Conservation (phyloP, 2,888 invertebrate genomes). For the Eupithecia subfuscata region DNA sequence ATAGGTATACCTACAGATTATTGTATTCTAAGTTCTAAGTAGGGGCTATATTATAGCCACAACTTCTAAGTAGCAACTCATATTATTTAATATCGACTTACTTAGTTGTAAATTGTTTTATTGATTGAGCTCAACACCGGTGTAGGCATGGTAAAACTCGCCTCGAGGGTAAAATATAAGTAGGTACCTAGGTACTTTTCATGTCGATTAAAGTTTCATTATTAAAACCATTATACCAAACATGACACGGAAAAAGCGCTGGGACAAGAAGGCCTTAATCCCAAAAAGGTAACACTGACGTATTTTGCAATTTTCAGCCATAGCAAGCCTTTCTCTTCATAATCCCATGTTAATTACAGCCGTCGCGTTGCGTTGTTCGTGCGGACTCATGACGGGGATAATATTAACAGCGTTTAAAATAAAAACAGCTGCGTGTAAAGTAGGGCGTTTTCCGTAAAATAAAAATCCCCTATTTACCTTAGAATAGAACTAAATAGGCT, state of each 20-base stretch:
- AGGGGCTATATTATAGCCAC: no score
- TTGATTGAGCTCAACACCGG: no score
- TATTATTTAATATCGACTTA: no score
- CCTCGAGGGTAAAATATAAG: no score
- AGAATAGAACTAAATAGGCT: neutral
- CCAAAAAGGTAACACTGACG: neutral
- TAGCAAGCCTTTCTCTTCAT: neutral
- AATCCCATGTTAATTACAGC: conserved; percentile 1
- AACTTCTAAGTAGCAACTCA: no score
- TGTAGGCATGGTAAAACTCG: no score
- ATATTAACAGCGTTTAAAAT: neutral
- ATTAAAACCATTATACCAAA: neutral
- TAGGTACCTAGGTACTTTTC: neutral
- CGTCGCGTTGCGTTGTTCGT: neutral
- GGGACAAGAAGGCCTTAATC: neutral
- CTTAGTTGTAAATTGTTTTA: no score
- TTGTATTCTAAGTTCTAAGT: no score
- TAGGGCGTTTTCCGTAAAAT: neutral
- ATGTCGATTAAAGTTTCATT: neutral
- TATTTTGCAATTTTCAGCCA: neutral
- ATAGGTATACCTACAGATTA: no score
- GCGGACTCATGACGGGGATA: neutral
- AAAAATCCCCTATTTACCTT: neutral
- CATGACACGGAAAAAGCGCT: neutral
- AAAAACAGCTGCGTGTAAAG: neutral